Evolutionary conservation across 2,113 vertebrate genomes (phyloP).

Genomic region (Siphamia tubifer): DNA sequence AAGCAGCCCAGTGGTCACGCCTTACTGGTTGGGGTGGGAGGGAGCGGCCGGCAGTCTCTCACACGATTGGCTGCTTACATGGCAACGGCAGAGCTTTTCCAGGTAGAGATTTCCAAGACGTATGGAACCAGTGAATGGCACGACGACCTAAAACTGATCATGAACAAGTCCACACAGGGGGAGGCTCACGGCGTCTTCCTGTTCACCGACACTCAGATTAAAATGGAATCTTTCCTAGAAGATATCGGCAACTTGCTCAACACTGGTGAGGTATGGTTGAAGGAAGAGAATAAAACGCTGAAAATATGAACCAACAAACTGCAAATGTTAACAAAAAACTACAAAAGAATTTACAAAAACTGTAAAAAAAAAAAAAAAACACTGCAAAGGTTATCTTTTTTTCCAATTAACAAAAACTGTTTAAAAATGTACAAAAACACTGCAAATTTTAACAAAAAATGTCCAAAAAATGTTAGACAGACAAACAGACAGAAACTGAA

Average conservation of each 20-base stretch:
- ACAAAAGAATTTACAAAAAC: too few species aligned
- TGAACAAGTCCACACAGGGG: conserved; percentile 83
- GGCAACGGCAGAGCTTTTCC: conserved; percentile 86
- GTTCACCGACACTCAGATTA: conserved; percentile 92
- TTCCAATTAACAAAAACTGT: too few species aligned
- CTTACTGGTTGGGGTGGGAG: conserved; percentile 90
- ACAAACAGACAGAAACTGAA: too few species aligned
- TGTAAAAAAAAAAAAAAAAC: too few species aligned
- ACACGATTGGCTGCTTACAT: conserved; percentile 89
- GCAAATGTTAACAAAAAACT: too few species aligned
- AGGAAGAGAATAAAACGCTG: too few species aligned
- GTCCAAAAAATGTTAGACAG: too few species aligned
- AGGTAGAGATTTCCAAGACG: conserved; percentile 89
- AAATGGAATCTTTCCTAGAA: conserved; percentile 90
- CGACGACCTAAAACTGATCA: conserved; percentile 87
- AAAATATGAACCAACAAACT: too few species aligned
- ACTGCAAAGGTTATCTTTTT: too few species aligned
- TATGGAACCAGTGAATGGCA: conserved; percentile 86
- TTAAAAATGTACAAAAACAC: too few species aligned
- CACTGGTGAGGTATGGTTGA: conserved; percentile 82
- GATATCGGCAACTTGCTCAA: conserved; percentile 92
- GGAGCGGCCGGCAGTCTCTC: conserved; percentile 89
- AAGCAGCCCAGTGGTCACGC: conserved; percentile 91
- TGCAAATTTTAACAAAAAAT: too few species aligned
- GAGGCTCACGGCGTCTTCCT: conserved; percentile 89